Evolutionary conservation across 2,888 invertebrate genomes (phyloP).

Genomic region (Dugesia japonica): DNA sequence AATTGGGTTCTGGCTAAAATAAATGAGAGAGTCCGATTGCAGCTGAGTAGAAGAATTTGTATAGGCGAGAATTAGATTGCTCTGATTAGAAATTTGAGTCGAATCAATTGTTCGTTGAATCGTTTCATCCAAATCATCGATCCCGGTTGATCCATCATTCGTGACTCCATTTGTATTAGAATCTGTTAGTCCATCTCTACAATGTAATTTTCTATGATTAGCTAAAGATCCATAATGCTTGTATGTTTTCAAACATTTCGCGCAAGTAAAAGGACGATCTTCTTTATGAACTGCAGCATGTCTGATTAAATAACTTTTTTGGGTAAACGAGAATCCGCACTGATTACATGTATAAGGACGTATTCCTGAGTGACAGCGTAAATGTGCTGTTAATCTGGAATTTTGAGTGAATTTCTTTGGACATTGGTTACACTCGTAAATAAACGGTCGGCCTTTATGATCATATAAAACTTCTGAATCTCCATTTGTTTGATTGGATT

Average conservation of each 20-base stretch:
- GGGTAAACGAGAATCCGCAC: conserved; percentile 24
- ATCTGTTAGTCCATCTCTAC: neutral
- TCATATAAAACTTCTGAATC: neutral
- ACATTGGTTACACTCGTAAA: conserved; percentile 4
- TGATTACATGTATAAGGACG: conserved; percentile 22
- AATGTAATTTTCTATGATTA: conserved; percentile 21
- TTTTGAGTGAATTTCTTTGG: conserved; percentile 16
- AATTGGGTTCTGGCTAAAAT: neutral
- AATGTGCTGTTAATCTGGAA: conserved; percentile 23
- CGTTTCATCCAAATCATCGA: conserved; percentile 1
- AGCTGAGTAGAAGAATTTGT: neutral
- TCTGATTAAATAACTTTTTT: conserved; percentile 24
- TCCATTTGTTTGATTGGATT: neutral
- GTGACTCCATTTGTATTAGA: neutral
- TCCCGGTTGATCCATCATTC: neutral
- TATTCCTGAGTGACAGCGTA: conserved; percentile 25
- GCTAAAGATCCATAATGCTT: conserved; percentile 26
- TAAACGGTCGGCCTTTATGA: conserved; percentile 16
- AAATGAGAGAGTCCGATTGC: neutral
- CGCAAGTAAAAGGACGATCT: conserved; percentile 26
- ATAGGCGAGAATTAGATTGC: neutral
- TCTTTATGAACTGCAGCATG: conserved; percentile 26
- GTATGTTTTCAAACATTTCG: conserved; percentile 3
- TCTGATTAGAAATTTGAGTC: neutral
- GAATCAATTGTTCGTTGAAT: conserved; percentile 11